phyloP scores from a whole-genome alignment of 2,888 invertebrate genomes.

The Euclidia mi region DNA sequence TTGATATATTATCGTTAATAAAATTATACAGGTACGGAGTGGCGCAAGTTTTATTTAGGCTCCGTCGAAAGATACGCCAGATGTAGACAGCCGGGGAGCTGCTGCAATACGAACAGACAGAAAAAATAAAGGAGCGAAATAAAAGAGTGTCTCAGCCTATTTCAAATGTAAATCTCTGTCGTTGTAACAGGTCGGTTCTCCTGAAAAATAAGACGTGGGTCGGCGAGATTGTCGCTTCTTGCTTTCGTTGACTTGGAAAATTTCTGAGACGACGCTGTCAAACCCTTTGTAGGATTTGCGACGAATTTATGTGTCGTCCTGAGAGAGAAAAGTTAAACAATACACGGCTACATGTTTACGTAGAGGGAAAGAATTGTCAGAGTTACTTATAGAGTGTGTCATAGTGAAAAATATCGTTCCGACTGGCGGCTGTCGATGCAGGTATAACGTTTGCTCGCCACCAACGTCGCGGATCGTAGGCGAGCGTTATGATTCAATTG shows the following conservation, averaged over 20 bases:
- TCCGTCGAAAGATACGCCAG: slow-evolving; percentile 28
- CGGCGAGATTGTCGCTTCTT: slow-evolving; percentile 80
- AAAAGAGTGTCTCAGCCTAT: slow-evolving; percentile 80
- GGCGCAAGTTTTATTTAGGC: slow-evolving; percentile 34
- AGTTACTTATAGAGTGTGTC: slow-evolving; percentile 49
- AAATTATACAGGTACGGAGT: slow-evolving; percentile 47
- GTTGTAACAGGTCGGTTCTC: slow-evolving; percentile 80
- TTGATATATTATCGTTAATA: slow-evolving; percentile 40
- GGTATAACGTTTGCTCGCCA: slow-evolving; percentile 29
- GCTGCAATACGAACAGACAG: slow-evolving; percentile 60
- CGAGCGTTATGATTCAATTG: slow-evolving; percentile 54
- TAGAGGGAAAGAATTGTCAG: slow-evolving; percentile 61
- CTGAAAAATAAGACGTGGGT: slow-evolving; percentile 84
- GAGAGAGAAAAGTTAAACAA: slow-evolving; percentile 77
- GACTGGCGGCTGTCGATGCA: slow-evolving; percentile 18
- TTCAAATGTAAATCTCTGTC: slow-evolving; percentile 86
- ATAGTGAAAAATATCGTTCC: slow-evolving; percentile 37
- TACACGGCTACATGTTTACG: slow-evolving; percentile 65
- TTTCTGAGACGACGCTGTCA: slow-evolving; percentile 73
- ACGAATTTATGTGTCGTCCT: slow-evolving; percentile 76
- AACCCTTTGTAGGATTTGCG: slow-evolving; percentile 76
- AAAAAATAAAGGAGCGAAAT: slow-evolving; percentile 76
- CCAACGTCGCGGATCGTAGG: slow-evolving; percentile 23
- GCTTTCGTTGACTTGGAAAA: slow-evolving; percentile 81
- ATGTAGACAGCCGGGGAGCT: slow-evolving; percentile 36